Conservation (phyloP, 2,888 invertebrate genomes). For the Heliconius erato region DNA sequence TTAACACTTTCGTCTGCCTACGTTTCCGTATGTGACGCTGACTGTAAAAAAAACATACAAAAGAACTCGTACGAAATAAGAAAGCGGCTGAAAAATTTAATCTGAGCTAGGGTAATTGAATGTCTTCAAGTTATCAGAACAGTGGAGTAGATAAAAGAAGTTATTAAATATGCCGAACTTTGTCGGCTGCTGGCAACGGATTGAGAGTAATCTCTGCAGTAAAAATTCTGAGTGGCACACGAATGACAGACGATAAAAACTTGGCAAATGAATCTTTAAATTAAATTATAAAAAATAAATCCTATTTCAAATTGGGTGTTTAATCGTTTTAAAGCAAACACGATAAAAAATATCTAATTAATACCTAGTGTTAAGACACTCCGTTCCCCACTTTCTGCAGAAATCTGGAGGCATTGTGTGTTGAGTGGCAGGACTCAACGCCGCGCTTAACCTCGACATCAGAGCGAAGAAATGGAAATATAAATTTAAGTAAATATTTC, state of each 20-base stretch:
- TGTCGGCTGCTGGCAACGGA: constrained; percentile 66
- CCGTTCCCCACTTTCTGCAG: no score
- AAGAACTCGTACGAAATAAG: constrained; percentile 47
- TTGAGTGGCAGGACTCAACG: no score
- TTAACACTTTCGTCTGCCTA: no score
- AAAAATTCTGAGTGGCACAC: constrained; percentile 61
- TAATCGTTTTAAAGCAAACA: constrained; percentile 51
- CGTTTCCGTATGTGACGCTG: no score
- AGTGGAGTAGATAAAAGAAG: constrained; percentile 74
- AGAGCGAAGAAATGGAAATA: no score
- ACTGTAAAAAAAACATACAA: constrained; percentile 1
- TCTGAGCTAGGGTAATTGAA: constrained; percentile 71
- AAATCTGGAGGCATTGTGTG: no score
- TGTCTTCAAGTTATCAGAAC: constrained; percentile 65
- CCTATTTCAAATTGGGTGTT: no score
- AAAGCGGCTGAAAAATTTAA: constrained; percentile 57
- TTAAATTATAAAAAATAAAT: constrained; percentile 63
- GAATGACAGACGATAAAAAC: constrained; percentile 67
- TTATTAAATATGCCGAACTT: constrained; percentile 80
- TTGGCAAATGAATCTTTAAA: constrained; percentile 64
- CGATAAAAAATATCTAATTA: background rate
- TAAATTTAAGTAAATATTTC: no score
- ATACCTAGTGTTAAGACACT: no score
- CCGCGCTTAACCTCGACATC: no score
- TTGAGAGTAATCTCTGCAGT: constrained; percentile 71